Percentiles rank a stretch among this genome's conserved stretches.
These are phyloP conservation scores for Periphyllus acericola DNA, from an alignment of 2,888 invertebrate genomes.

Conservation along the genomic window DNA sequence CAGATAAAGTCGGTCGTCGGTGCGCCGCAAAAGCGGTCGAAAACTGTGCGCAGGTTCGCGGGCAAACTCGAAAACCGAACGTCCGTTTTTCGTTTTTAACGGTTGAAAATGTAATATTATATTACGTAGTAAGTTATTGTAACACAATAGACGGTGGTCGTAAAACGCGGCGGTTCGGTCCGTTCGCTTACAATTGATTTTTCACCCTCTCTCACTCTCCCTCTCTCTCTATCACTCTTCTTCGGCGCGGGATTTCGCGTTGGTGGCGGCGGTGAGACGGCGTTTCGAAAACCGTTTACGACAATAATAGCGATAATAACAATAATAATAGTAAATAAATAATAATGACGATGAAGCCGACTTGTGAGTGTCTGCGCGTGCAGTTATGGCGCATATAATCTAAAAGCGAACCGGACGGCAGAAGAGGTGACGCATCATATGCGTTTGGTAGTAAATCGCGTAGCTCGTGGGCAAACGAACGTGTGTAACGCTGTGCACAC, in stretches of 20 bases:
- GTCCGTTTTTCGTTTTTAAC: neutral
- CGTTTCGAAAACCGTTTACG: neutral
- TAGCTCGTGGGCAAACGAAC: no score
- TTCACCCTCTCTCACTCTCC: neutral
- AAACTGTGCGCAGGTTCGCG: no score
- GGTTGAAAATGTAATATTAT: neutral
- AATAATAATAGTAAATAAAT: neutral
- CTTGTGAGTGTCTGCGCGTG: no score
- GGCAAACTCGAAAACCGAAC: neutral
- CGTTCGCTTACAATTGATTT: neutral
- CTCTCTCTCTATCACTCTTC: no score
- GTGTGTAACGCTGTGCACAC: no score
- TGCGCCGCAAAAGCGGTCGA: neutral
- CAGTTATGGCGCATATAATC: no score
- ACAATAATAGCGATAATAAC: neutral
- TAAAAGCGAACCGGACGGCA: no score
- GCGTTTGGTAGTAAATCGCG: no score
- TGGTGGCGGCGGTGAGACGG: neutral
- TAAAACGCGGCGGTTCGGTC: neutral
- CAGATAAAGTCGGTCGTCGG: neutral
- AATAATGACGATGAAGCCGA: neutral
- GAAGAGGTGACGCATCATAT: no score
- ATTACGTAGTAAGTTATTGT: neutral
- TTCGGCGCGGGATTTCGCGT: no score
- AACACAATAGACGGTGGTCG: neutral